Conservation (phyloP, 2,888 invertebrate species). For the Spatulosminthurus flaviceps region DNA sequence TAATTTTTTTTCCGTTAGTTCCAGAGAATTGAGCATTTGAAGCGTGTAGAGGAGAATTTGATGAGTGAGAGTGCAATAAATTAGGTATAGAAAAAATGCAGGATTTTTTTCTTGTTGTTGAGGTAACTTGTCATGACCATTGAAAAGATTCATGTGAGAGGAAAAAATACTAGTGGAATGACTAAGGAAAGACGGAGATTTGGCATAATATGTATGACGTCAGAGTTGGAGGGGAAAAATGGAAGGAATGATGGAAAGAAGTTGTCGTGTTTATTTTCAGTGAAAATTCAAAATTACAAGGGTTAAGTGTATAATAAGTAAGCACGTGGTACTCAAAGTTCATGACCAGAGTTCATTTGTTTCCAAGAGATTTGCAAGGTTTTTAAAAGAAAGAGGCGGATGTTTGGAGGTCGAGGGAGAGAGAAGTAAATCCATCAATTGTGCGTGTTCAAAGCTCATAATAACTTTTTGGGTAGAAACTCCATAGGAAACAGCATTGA, state of each 20-base stretch:
- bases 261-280: conserved; percentile 18
- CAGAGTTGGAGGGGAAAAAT: neutral
- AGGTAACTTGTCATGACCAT: too few relatives aligned
- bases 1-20: too few relatives aligned
- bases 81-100: too few relatives aligned
- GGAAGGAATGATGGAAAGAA: conserved; percentile 1
- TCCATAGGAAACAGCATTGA: conserved; percentile 10
- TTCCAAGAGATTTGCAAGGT: conserved; percentile 47
- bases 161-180: too few relatives aligned
- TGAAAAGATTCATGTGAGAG: too few relatives aligned
- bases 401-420: conserved; percentile 47
- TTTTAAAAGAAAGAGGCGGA: conserved; percentile 46
- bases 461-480: conserved; percentile 43
- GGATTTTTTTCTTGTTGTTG: too few relatives aligned
- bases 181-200: neutral
- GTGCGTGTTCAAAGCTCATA: conserved; percentile 50
- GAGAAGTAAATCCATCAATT: conserved; percentile 52
- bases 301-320: conserved; percentile 28
- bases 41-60: too few relatives aligned
- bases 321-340: conserved; percentile 27
- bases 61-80: too few relatives aligned
- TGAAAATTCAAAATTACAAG: conserved; percentile 37
- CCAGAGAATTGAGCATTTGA: too few relatives aligned
- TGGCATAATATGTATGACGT: neutral
- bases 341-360: conserved; percentile 48